phyloP scores from a whole-genome alignment of 2,888 invertebrate genomes.

The Abscondita cerata region DNA sequence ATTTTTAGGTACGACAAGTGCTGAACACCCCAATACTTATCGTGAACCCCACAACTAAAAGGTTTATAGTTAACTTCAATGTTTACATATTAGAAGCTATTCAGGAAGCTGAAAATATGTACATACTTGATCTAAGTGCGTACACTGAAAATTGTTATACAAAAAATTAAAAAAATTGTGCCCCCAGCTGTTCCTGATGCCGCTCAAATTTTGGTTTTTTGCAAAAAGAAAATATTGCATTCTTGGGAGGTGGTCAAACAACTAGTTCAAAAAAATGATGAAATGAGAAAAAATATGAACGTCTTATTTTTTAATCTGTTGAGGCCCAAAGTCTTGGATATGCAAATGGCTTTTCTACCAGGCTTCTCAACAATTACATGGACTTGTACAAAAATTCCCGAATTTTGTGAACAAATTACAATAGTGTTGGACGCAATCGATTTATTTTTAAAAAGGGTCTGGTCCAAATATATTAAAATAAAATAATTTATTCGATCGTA shows the following conservation, averaged over 20 bases:
- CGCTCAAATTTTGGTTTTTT: slow-evolving; percentile 76
- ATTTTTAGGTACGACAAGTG: slow-evolving; percentile 67
- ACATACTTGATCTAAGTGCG: slow-evolving; percentile 73
- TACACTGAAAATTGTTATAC: slow-evolving; percentile 24
- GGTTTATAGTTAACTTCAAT: slow-evolving; percentile 77
- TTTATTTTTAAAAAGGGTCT: slow-evolving; percentile 71
- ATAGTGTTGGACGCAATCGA: slow-evolving; percentile 67
- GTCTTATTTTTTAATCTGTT: slow-evolving; percentile 74
- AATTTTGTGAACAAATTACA: slow-evolving; percentile 67
- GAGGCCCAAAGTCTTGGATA: slow-evolving; percentile 69
- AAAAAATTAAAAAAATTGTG: background rate
- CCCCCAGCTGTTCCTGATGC: slow-evolving; percentile 73
- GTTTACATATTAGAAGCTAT: slow-evolving; percentile 75
- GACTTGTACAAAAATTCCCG: slow-evolving; percentile 77
- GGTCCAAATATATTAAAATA: too few species aligned
- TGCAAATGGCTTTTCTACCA: slow-evolving; percentile 76
- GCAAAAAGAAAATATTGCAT: slow-evolving; percentile 71
- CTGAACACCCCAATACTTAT: slow-evolving; percentile 75
- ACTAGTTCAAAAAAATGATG: slow-evolving; percentile 69
- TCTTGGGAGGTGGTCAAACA: slow-evolving; percentile 68
- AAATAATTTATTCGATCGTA: too few species aligned
- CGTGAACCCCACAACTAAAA: slow-evolving; percentile 69
- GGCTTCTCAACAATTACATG: slow-evolving; percentile 81
- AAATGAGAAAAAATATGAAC: slow-evolving; percentile 68
- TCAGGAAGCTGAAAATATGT: slow-evolving; percentile 82